Base-by-base conservation (phyloP, 2,888 invertebrate genomes). In the Amphiduros pacificus region DNA sequence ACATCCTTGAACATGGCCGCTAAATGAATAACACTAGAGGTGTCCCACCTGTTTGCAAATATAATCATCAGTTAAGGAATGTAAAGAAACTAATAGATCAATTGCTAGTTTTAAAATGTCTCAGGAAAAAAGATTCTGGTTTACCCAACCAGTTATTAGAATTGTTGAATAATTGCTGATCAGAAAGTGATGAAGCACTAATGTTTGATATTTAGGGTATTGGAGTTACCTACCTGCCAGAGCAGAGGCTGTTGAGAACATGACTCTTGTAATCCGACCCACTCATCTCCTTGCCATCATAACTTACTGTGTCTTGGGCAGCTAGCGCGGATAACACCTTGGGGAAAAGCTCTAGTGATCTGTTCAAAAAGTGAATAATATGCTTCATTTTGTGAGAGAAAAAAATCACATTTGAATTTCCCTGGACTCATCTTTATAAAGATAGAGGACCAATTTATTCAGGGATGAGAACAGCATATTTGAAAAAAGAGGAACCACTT, bases 1-100 rank as follows among this genome's bases (percentile, higher is more conserved):
- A 82, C 72, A 62, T 82, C 82, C 63, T 74, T 71, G 66, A 81
- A 79, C 74, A 80, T 77, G 56, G 77, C 70, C 1, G 77, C 78
- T 44, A 82, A 67, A 59, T 74, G 76, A 40, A 79, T 68, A 2
- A 80, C 76, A 58, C 70, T 69, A 22, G 71, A 63, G 0, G 76
- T 44, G 40, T 73, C 71, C 82, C 82, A 81, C 64, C 81, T 81
- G 56, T 29, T 9, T 28, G 2, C 26, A 2, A 11, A 54, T 27
- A n/a, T n/a, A n/a, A n/a, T n/a, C n/a, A n/a, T n/a, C n/a, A n/a
- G n/a, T n/a, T n/a, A n/a, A n/a, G n/a, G n/a, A n/a, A n/a, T n/a
- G n/a, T n/a, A n/a, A n/a, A n/a, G n/a, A n/a, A n/a, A n/a, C n/a
- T n/a, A n/a, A n/a, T n/a, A n/a, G n/a, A n/a, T n/a, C n/a, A n/a